Evolutionary conservation across 2,113 vertebrate genomes (phyloP).

Genomic region (Sphaerodactylus townsendi): DNA sequence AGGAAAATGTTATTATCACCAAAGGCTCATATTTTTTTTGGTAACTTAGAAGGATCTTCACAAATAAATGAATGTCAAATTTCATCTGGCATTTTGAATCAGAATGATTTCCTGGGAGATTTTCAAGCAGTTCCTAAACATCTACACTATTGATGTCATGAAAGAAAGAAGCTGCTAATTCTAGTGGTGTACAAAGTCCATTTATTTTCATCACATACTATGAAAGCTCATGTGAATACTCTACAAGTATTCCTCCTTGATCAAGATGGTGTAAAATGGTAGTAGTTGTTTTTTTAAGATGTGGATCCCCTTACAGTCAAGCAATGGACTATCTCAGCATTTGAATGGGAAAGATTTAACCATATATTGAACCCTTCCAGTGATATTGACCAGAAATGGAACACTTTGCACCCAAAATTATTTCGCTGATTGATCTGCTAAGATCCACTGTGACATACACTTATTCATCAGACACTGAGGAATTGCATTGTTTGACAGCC

Average conservation of each 20-base stretch:
- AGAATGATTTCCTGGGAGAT: constrained; percentile 2
- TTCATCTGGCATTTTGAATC: fast-evolving
- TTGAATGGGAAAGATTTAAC: not conserved
- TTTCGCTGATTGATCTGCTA: not conserved
- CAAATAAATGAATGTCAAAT: not conserved
- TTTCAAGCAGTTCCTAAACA: not conserved
- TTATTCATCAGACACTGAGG: not conserved
- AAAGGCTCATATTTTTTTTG: not conserved
- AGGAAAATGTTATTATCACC: not conserved
- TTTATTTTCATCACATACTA: not conserved
- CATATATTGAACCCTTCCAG: not conserved
- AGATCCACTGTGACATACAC: not conserved
- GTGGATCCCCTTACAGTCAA: not conserved
- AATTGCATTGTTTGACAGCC: too few species aligned
- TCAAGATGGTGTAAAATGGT: not conserved
- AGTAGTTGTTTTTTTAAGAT: too few species aligned
- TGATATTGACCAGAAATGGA: not conserved
- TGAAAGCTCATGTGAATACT: not conserved
- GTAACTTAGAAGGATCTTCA: not conserved
- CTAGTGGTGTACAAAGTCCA: not conserved
- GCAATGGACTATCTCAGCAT: not conserved
- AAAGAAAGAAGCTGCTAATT: not conserved
- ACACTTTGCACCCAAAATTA: not conserved
- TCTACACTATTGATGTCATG: not conserved
- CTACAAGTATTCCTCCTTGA: not conserved